Evolutionary conservation across 2,113 vertebrate genomes (phyloP), one percentile per base, ranked within the genome.

Genomic region (Motacilla tschutschensis): DNA sequence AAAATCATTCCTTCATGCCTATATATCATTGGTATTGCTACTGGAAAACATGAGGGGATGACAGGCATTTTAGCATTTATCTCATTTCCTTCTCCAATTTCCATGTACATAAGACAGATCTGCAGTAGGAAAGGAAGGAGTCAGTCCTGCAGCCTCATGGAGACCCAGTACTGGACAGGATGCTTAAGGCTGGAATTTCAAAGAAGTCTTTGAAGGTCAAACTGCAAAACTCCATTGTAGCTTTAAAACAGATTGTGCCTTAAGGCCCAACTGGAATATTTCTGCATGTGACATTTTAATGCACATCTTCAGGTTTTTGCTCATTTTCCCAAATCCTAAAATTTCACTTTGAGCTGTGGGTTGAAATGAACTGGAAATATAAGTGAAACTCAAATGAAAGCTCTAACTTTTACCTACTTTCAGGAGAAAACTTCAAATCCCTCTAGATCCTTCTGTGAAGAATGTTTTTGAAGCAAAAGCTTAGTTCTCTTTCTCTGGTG

Each of bases 381-480:
- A 85, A 95, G 77, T 72, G 38, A 54, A 94, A 85, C 73, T 89
- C 69, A 87, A 91, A 95, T 85, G 89, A 93, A 93, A 94, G 90
- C 53, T 79, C 33, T 80, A 92, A 93, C 89, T 95, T 91, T 87
- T 78, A 53, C 93, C 58, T 89, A 67, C 62, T 95, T 89, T 94
- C 82, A 85, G 91, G 75, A 92, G 77, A 89, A 89, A 92, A 81
- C 88, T 94, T 95, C 90, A 92, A 94, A 92, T 91, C 89, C 83
- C 85, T 58, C 85, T 69, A 91, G 91, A 81, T 38, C 10, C 14
- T 83, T 94, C 83, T 93, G 57, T 87, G 85, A 89, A 89, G 58
- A 74, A 62, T 20, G 38, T 83, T 93, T 95, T 80, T 92, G 91
- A 95, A 95, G 88, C 41, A 83, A 71, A 92, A 91, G 69, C 90